These are phyloP conservation scores for Laticauda colubrina DNA, from an alignment of 2,113 vertebrate species.

Conservation along the genomic window DNA sequence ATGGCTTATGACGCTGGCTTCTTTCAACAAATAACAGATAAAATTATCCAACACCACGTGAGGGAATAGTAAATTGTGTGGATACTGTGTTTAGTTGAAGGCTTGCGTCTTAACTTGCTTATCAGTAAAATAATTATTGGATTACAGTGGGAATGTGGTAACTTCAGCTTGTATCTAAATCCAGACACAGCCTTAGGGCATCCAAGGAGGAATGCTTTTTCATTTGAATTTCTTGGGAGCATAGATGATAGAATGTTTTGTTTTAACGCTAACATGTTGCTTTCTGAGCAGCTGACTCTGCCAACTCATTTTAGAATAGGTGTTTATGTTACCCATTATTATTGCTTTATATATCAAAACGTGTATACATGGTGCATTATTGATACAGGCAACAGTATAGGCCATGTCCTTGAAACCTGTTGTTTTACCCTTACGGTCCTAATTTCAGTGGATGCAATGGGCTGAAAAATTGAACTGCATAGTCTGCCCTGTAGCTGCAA, in stretches of 20 bases:
- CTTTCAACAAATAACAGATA: neutral
- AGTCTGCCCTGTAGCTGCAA: neutral
- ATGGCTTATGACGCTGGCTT: neutral
- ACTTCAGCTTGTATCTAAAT: neutral
- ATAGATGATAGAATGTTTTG: neutral
- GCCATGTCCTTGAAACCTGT: neutral
- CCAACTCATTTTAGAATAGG: neutral
- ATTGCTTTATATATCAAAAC: neutral
- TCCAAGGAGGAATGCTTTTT: neutral
- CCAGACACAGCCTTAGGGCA: neutral
- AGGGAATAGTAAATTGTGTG: neutral
- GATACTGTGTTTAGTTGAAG: neutral
- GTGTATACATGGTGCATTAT: neutral
- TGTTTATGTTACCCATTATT: neutral
- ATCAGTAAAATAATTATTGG: neutral
- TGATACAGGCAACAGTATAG: neutral
- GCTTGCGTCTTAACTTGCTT: neutral
- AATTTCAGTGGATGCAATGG: neutral
- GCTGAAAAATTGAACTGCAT: neutral
- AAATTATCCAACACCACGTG: neutral
- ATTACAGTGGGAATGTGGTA: neutral
- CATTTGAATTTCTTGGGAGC: neutral
- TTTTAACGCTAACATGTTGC: neutral
- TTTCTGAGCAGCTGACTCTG: neutral
- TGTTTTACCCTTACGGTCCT: neutral